These are phyloP conservation scores for Pseudachorutes palmiensis DNA, from an alignment of 1,140 invertebrate species.

Conservation along the genomic window DNA sequence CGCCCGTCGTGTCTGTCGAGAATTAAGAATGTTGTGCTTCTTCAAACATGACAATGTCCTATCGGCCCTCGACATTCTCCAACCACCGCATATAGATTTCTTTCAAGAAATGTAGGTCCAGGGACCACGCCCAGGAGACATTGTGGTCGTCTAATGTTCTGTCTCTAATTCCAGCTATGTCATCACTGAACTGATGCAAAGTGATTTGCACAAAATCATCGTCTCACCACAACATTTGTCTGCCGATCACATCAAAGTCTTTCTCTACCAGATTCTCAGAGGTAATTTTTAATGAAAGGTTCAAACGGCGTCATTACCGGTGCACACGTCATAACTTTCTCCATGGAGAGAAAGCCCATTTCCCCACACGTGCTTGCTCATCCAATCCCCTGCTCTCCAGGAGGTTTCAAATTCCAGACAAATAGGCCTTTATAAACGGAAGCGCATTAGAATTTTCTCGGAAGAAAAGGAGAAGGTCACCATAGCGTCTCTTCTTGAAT, in stretches of 20 bases:
- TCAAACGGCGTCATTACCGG: too few relatives aligned
- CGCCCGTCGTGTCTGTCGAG: conserved; percentile 94
- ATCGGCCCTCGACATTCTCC: conserved; percentile 88
- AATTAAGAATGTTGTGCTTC: conserved; percentile 98
- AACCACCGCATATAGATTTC: conserved; percentile 93
- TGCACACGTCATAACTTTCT: too few relatives aligned
- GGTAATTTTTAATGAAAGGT: conserved; percentile 52
- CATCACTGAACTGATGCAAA: conserved; percentile 97
- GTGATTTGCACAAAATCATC: conserved; percentile 99
- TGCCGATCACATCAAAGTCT: conserved; percentile 99
- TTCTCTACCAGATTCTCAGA: conserved; percentile 98
- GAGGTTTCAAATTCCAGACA: too few relatives aligned
- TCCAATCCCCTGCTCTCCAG: too few relatives aligned
- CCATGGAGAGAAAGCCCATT: too few relatives aligned
- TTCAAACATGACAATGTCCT: conserved; percentile 99
- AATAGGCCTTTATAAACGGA: too few relatives aligned
- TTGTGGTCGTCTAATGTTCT: too few relatives aligned
- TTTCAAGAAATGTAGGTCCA: conserved; percentile 94
- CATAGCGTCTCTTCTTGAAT: too few relatives aligned
- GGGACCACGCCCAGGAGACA: too few relatives aligned
- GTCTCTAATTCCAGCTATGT: conserved; percentile 77
- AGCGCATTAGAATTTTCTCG: too few relatives aligned
- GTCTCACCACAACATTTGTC: conserved; percentile 96
- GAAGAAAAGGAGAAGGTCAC: too few relatives aligned
- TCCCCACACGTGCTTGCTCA: too few relatives aligned